A percentile compares a stretch with the other conserved stretches of the same genome.
These are phyloP conservation scores for Channa argus DNA, from an alignment of 2,113 vertebrate genomes.

Conservation along the genomic window DNA sequence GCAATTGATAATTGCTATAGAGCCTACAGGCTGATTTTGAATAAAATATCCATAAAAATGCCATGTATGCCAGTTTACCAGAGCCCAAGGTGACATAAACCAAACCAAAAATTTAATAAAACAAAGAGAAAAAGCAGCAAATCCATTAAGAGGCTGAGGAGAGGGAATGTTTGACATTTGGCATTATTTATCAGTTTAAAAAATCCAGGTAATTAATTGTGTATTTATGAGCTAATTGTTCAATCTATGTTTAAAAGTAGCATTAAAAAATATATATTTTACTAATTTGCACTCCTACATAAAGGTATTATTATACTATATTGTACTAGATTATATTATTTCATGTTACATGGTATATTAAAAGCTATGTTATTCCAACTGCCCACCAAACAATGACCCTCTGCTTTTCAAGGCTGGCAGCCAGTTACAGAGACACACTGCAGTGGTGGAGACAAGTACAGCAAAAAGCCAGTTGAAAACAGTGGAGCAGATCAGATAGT, in stretches of 20 bases:
- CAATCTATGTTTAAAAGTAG: no score
- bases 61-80: background rate
- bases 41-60: background rate
- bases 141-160: background rate
- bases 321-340: background rate
- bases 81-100: background rate
- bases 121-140: background rate
- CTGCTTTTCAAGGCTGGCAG: background rate
- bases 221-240: no score
- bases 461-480: conserved; percentile 43
- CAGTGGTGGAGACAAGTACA: background rate
- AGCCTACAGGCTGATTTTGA: no score
- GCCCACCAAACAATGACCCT: background rate
- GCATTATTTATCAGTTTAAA: no score
- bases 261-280: no score
- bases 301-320: background rate
- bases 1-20: no score
- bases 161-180: background rate
- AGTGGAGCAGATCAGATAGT: conserved; percentile 57
- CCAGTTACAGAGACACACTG: background rate
- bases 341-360: background rate
- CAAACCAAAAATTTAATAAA: background rate
- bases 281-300: no score
- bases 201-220: no score
- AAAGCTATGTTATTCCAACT: background rate